A percentile compares a stretch with the other conserved stretches of the same genome.
Evolutionary conservation across 1,140 invertebrate genomes (phyloP).

Genomic region (Oscheius sp.): DNA sequence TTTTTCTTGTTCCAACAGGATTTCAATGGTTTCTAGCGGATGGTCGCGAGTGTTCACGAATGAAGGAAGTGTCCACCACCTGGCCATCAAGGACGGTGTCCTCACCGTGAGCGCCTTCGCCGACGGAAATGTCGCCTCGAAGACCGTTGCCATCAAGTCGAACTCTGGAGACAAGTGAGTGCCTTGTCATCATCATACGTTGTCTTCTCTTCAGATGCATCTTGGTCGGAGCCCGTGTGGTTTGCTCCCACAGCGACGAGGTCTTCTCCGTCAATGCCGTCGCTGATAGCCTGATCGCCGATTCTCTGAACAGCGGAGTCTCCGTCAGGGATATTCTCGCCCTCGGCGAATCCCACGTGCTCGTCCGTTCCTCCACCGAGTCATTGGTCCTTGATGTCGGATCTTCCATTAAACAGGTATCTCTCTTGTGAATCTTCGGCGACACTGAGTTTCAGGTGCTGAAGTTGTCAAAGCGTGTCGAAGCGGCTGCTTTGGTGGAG

Average conservation of each 20-base stretch:
- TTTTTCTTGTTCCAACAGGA: too few species aligned
- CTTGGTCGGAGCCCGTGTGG: neutral
- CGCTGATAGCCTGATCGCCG: neutral
- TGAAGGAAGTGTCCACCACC: neutral
- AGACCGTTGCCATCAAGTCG: neutral
- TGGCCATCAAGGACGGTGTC: neutral
- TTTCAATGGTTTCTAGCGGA: too few species aligned
- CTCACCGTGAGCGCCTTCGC: neutral
- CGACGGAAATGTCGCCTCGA: neutral
- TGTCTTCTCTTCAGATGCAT: conserved; percentile 6
- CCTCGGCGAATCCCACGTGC: neutral
- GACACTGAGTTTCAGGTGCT: neutral
- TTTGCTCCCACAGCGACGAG: conserved; percentile 24
- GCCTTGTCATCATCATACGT: too few species aligned
- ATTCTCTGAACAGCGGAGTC: neutral
- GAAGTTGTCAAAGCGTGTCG: neutral
- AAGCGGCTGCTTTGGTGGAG: neutral
- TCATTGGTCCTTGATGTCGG: neutral
- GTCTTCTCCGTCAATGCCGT: neutral
- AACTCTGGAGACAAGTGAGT: neutral
- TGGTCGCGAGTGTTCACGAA: neutral
- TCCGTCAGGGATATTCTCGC: neutral
- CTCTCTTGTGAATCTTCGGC: neutral
- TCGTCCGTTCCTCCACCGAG: neutral
- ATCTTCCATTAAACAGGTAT: neutral